Base-by-base conservation (phyloP, 2,797 vertebrate genomes). In the Ataeniobius toweri region DNA sequence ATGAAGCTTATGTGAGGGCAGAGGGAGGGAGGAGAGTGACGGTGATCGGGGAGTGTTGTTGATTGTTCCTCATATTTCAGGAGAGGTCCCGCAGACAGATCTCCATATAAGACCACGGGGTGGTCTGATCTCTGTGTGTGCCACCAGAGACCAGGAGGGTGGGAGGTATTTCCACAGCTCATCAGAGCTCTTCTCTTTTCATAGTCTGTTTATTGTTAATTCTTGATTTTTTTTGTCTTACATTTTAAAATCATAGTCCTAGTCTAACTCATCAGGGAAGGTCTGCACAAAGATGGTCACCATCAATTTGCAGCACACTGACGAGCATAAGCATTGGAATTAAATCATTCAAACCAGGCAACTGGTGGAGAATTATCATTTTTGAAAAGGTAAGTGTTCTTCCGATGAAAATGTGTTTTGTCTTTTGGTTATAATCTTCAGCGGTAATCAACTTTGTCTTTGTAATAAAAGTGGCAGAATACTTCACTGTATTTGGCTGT, bases 41-140 rank as follows among this genome's bases (percentile, higher is more conserved):
- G 67, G 80, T 22, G 71, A 83, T 81, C 77, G 63, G 75, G 80
- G 83, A 83, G 71, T 68, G 88, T 70, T 73, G 88, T 83, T 91
- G 89, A 92, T 93, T 91, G 85, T 91, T 89, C 88, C 90, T 94
- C 92, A 92, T 94, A 94, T 94, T 94, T 93, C 92, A 93, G 88
- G 86, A 89, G 91, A 94, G 93, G 93, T 93, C 93, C 90, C 81
- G 75, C 92, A 89, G 89, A 89, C 91, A 89, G 87, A 93, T 90
- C 89, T 85, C 83, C 88, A 90, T 80, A 85, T 73, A 80, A 92
- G 84, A 86, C 91, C 90, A 93, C 87, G 83, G 86, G 86, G 80
- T 87, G 74, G 90, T 92, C 86, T 83, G 85, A 80, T 72, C 82
- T 86, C 80, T 88, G 86, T 78, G 85, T 82, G 78, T 88, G 82